A percentile compares a stretch with the other conserved stretches of the same genome.
Conservation (phyloP, 2,797 vertebrate genomes). For the Microhierax caerulescens region DNA sequence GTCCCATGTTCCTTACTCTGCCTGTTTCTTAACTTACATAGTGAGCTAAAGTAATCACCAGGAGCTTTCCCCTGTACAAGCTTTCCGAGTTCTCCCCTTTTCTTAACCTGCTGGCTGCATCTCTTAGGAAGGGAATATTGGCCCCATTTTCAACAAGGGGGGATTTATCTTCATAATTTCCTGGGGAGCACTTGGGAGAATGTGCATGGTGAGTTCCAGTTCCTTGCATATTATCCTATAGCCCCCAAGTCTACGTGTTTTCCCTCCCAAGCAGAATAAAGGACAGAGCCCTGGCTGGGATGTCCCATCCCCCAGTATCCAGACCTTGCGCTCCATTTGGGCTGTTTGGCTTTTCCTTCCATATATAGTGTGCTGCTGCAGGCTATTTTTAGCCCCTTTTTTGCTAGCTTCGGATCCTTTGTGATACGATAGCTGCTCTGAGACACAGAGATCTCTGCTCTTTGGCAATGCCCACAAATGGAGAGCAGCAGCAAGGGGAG, state of each 20-base stretch:
- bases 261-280: neutral
- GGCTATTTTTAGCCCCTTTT: slow-evolving; percentile 80
- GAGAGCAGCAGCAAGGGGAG: slow-evolving; percentile 68
- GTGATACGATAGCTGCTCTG: slow-evolving; percentile 70
- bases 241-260: neutral
- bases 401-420: slow-evolving; percentile 69
- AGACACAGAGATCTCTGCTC: slow-evolving; percentile 71
- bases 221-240: neutral
- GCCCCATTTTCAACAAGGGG: neutral
- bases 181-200: neutral
- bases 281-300: slow-evolving; percentile 12
- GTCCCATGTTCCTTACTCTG: neutral
- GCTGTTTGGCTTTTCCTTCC: slow-evolving; percentile 76
- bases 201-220: neutral
- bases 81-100: slow-evolving; percentile 6
- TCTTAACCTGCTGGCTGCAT: neutral
- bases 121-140: neutral
- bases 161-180: neutral
- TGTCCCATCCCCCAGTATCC: slow-evolving; percentile 51
- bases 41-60: neutral
- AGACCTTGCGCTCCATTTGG: slow-evolving; percentile 63
- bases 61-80: neutral
- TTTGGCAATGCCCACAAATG: slow-evolving; percentile 83
- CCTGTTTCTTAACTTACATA: neutral
- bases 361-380: slow-evolving; percentile 80